Base-by-base conservation (phyloP, 2,113 vertebrate species). In the Ceyx cyanopectus region DNA sequence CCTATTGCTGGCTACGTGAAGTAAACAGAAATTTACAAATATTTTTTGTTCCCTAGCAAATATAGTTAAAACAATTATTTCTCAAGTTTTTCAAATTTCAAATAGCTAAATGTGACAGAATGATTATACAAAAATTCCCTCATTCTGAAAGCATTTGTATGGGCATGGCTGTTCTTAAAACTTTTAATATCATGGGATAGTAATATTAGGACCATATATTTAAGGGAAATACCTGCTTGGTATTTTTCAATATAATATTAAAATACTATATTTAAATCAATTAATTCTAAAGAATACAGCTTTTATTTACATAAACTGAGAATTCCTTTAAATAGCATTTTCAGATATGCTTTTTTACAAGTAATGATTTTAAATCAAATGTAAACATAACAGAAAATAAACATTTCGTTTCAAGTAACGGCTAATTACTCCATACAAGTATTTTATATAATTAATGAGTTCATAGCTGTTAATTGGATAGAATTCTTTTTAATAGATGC, bases 371-470 rank as follows among this genome's bases (percentile, higher is more conserved):
- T 7, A 68, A 82, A 73, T 17, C 6, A 80, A 34, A 57, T 69
- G 46, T 26, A 63, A 74, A 65, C 45, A 6, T 26, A 63, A 69
- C n/a, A 41, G 14, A 48, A 40, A 22, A 34, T 6, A 61, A 62
- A 27, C 15, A 20, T 58, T 82, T 29, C 2, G 0, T 51, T 82
- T 85, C 8, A 46, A 76, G 3, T 19, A 20, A 67, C 40, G 20
- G 2, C 5, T 80, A 2, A 37, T 62, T 58, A 15, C 3, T 61
- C 14, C 15, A 54, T 19, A 13, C 0, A 5, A 57, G 2, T n/a
- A 40, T 40, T 90, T 84, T 41, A 43, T 24, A 12, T 41, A 54
- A 5, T 0, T 32, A 62, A 65, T 69, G 3, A 46, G 7, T 48
- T 48, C 13, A 54, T 61, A 51, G 51, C 7, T 80, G 10, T 51